Conservation (phyloP, 1,140 invertebrate species). For the Macrotrachela quadricornifera region DNA sequence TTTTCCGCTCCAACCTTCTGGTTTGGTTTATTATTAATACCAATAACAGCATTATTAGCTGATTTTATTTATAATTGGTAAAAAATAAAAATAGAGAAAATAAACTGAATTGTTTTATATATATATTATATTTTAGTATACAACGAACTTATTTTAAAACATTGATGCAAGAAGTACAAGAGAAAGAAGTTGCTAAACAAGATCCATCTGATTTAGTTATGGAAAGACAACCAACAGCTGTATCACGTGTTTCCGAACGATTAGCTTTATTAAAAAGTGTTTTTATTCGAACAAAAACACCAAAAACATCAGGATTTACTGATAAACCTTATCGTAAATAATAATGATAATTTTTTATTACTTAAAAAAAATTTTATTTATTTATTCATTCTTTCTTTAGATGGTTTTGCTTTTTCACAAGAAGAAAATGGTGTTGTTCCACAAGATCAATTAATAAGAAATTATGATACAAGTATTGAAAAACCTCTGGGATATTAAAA, state of each 20-base stretch:
- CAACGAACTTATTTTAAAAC: constrained; percentile 63
- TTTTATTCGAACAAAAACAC: no score
- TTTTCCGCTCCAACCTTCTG: constrained; percentile 77
- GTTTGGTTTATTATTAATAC: constrained; percentile 71
- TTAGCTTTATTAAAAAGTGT: no score
- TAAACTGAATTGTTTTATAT: neutral
- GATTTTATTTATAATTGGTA: constrained; percentile 75
- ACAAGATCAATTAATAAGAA: constrained; percentile 38
- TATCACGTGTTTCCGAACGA: no score
- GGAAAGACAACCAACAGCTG: no score
- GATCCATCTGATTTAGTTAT: neutral
- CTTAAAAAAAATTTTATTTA: neutral
- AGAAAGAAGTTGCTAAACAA: constrained; percentile 59
- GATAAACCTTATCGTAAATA: no score
- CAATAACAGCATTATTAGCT: constrained; percentile 55
- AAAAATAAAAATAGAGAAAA: no score
- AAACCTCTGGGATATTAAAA: constrained; percentile 19
- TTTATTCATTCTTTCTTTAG: constrained; percentile 31
- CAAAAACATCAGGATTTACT: no score
- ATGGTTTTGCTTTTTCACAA: constrained; percentile 96
- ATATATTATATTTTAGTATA: constrained; percentile 35
- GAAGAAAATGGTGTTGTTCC: constrained; percentile 82
- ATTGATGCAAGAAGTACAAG: constrained; percentile 60
- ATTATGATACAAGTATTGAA: constrained; percentile 21
- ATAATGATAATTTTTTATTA: no score